Evolutionary conservation across 2,797 vertebrate genomes (phyloP).

Genomic region (Coregonus suidteri): DNA sequence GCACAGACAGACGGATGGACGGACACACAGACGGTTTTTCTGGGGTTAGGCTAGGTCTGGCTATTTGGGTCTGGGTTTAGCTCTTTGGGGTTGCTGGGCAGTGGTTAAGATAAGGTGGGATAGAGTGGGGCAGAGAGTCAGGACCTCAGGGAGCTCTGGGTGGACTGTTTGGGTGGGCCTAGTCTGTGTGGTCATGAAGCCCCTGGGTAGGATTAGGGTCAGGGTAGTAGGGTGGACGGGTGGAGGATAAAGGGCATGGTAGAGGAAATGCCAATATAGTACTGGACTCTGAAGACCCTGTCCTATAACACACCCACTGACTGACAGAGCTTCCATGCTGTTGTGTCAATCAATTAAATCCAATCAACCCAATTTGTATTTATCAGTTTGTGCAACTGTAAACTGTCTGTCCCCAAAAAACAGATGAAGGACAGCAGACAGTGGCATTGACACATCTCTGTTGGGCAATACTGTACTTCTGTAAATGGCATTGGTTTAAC

Average conservation of each 20-base stretch:
- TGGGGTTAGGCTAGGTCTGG: neutral
- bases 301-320: neutral
- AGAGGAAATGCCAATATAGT: neutral
- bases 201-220: neutral
- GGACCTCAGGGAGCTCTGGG: neutral
- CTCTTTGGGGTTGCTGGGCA: neutral
- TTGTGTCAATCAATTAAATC: conserved; percentile 44
- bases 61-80: neutral
- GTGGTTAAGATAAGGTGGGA: neutral
- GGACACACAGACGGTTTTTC: neutral
- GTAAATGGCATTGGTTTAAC: conserved; percentile 31
- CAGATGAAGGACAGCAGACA: neutral
- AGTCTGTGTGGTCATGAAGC: neutral
- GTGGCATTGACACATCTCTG: neutral
- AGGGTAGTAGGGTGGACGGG: neutral
- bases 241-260: neutral
- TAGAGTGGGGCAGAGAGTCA: neutral
- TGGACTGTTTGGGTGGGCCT: neutral
- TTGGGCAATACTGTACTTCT: neutral
- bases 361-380: conserved; percentile 55
- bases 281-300: no score
- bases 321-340: conserved; percentile 16
- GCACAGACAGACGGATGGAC: conserved; percentile 16
- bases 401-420: conserved; percentile 16
- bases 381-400: conserved; percentile 43